These are phyloP conservation scores for Embidobia sp. DNA, from an alignment of 2,888 invertebrate genomes.

Conservation along the genomic window DNA sequence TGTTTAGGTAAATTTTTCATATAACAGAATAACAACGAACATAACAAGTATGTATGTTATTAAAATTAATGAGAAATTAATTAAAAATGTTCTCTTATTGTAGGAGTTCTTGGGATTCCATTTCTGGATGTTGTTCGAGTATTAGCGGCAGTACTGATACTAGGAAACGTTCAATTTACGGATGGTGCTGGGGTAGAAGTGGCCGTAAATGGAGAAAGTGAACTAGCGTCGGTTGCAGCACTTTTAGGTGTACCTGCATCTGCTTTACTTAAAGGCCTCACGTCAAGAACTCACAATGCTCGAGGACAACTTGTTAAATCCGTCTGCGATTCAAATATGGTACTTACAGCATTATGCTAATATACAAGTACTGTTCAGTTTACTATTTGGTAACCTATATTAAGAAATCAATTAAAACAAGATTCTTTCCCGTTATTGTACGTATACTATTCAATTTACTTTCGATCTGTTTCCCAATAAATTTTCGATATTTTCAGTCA, in stretches of 20 bases:
- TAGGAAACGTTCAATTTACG: constrained; percentile 95
- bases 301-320: constrained; percentile 91
- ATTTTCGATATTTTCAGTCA: constrained; percentile 82
- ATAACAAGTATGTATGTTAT: too few relatives aligned
- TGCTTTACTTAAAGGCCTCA: constrained; percentile 90
- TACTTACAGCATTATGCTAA: constrained; percentile 66
- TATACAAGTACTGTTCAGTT: too few relatives aligned
- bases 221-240: constrained; percentile 92
- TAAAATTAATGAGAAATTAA: too few relatives aligned
- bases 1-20: constrained; percentile 84
- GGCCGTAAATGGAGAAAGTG: constrained; percentile 90
- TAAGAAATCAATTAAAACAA: too few relatives aligned
- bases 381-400: too few relatives aligned
- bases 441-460: too few relatives aligned
- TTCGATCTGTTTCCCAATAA: too few relatives aligned
- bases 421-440: not conserved
- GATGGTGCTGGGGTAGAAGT: constrained; percentile 90
- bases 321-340: constrained; percentile 91
- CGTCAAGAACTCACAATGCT: constrained; percentile 90
- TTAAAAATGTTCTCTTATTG: too few relatives aligned
- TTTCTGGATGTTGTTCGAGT: constrained; percentile 96
- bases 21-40: too few relatives aligned
- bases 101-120: constrained; percentile 94
- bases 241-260: constrained; percentile 90
- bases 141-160: constrained; percentile 92